Evolutionary conservation across 2,113 vertebrate genomes (phyloP).

Genomic region (Rallus limicola): DNA sequence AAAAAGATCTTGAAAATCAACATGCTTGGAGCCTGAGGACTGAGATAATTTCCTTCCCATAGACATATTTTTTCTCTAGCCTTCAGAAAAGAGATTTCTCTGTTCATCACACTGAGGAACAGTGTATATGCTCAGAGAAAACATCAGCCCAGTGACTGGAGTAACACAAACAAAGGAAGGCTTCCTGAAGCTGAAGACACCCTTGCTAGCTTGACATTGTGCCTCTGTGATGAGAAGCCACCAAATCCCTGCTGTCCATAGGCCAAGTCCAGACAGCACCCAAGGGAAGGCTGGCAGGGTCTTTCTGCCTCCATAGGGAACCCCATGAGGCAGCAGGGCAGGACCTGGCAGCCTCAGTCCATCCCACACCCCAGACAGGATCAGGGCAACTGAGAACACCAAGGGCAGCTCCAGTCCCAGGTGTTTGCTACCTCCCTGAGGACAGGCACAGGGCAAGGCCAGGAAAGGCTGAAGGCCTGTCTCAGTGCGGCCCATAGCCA

Average conservation of each 20-base stretch:
- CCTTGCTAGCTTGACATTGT: not conserved
- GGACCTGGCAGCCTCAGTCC: fast-evolving
- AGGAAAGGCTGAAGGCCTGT: fast-evolving
- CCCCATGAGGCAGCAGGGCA: not conserved
- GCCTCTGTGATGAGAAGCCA: not conserved
- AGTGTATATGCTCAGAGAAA: not conserved
- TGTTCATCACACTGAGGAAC: not conserved
- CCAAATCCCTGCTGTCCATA: not conserved
- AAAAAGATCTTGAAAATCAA: not conserved
- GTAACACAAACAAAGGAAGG: not conserved
- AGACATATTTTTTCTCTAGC: not conserved
- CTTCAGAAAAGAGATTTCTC: not conserved
- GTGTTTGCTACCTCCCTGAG: not conserved
- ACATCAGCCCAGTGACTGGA: not conserved
- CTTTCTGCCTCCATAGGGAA: not conserved
- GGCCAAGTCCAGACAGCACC: not conserved
- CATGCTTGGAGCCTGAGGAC: not conserved
- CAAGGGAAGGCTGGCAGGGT: not conserved
- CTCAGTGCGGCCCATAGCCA: not conserved
- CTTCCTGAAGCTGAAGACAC: not conserved
- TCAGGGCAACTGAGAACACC: not conserved
- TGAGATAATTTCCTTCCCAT: not conserved
- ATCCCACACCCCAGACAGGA: not conserved
- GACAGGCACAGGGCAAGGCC: fast-evolving
- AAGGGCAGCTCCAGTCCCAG: not conserved